Evolutionary conservation across 2,113 vertebrate species (phyloP).

Genomic region (Papio anubis): DNA sequence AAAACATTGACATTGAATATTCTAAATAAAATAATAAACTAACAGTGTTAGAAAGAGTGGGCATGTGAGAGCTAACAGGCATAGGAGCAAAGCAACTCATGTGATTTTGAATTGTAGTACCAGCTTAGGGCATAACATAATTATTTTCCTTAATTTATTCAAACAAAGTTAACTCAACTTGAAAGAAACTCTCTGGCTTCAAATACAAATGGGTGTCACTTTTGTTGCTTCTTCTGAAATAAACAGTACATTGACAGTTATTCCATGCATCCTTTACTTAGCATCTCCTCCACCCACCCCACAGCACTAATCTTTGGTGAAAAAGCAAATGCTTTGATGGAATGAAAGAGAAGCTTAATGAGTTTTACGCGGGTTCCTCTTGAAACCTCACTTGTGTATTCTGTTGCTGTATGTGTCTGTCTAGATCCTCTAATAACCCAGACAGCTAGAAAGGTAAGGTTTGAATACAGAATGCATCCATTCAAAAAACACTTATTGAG

Average conservation of each 20-base stretch:
- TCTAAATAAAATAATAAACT: slow-evolving; percentile 67
- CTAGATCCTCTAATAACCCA: background rate
- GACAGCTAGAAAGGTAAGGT: background rate
- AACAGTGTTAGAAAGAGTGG: slow-evolving; percentile 17
- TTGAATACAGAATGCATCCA: background rate
- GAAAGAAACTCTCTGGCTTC: slow-evolving; percentile 76
- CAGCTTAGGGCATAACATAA: slow-evolving; percentile 70
- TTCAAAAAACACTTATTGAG: background rate
- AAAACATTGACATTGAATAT: slow-evolving; percentile 23
- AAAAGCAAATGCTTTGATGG: background rate
- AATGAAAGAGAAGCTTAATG: background rate
- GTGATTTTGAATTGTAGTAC: slow-evolving; percentile 23
- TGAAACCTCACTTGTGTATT: background rate
- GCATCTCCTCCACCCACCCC: rapidly evolving
- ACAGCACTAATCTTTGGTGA: background rate
- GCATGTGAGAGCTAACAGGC: background rate
- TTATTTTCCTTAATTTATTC: slow-evolving; percentile 79
- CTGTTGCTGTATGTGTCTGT: background rate
- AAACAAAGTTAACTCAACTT: slow-evolving; percentile 76
- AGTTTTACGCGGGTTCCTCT: background rate
- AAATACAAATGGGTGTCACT: slow-evolving; percentile 47
- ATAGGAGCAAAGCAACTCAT: background rate
- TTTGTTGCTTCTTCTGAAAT: slow-evolving; percentile 56
- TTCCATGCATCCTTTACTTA: background rate
- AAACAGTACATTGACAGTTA: slow-evolving; percentile 43